phyloP scores from a whole-genome alignment of 1,140 invertebrate species.

The Drosophila bipectinata region DNA sequence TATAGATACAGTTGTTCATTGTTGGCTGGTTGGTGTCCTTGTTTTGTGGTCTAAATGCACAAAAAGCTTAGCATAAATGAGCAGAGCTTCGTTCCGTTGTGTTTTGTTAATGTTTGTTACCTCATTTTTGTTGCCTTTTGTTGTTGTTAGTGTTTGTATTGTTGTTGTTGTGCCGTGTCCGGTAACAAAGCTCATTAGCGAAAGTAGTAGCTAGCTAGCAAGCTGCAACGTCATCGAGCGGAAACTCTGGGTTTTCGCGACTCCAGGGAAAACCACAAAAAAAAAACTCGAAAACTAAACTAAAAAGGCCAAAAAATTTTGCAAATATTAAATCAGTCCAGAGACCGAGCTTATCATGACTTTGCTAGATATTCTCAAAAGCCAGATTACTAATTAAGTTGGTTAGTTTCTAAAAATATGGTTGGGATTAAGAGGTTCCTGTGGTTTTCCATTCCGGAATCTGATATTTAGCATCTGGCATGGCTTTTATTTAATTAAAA shows the following conservation, averaged over 20 bases:
- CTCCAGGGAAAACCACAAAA: conserved; percentile 35
- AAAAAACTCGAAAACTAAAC: neutral
- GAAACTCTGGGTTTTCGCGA: conserved; percentile 16
- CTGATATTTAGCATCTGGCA: neutral
- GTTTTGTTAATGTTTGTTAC: neutral
- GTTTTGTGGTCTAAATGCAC: conserved; percentile 58
- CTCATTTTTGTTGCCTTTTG: neutral
- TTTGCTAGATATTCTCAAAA: conserved; percentile 15
- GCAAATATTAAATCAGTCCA: conserved; percentile 41
- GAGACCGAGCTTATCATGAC: conserved; percentile 12
- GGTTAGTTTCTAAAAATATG: conserved; percentile 14
- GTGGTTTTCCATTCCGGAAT: neutral
- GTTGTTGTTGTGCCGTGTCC: conserved; percentile 50
- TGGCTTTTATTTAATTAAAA: neutral
- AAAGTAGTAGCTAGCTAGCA: conserved; percentile 8
- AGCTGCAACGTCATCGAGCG: conserved; percentile 55
- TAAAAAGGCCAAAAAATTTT: conserved; percentile 25
- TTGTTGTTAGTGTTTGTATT: neutral
- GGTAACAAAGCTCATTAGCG: conserved; percentile 80
- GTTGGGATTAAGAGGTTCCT: neutral
- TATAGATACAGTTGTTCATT: conserved; percentile 56
- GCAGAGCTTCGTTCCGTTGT: conserved; percentile 33
- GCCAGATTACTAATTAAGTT: conserved; percentile 33
- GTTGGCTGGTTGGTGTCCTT: conserved; percentile 21
- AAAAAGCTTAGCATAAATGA: conserved; percentile 79